Evolutionary conservation across 2,797 vertebrate species (phyloP), one percentile per base, ranked within the genome.

Genomic region (Catharus ustulatus): DNA sequence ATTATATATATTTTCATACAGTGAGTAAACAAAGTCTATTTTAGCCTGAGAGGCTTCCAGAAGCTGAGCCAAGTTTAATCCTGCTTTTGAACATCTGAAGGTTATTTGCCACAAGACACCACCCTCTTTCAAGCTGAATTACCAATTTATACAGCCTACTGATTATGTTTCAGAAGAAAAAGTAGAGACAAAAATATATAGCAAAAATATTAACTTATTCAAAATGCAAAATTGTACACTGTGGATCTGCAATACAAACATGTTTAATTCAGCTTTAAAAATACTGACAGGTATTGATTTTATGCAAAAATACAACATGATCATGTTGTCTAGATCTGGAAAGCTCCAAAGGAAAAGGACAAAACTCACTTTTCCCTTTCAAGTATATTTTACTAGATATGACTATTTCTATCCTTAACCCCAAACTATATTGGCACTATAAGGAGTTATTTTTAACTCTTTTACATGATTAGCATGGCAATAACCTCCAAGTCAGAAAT

Each of bases 21-120:
- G 54, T 42, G 22, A 72, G 42, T 67, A 77, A 96, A 89, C 42
- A 85, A 88, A 85, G n/a, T 15, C 58, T 89, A 27, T 45, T 90
- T 84, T 48, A 91, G 46, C 38, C 80, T 71, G 71, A 95, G 90
- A 88, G 62, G 45, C 45, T 74, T 84, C 59, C 67, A 90, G 83
- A 81, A 93, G 82, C 63, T 68, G 34, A 95, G 61, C 40, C 42
- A 83, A 76, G 13, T 64, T 90, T 78, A 97, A 94, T 81, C 67
- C 62, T 75, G 57, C 52, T 92, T 94, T 93, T 83, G 96, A 92
- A 78, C 22, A 90, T 72, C 57, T 93, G 85, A 77, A 89, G 58
- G 69, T 12, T 74, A 87, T 94, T 89, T 94, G 55, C 36, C 62
- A 79, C 11, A 69, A 83, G 86, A 74, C 22, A 82, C 32, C 54